These are phyloP conservation scores for Nomada fucata DNA, from an alignment of 2,888 invertebrate genomes.

Conservation along the genomic window DNA sequence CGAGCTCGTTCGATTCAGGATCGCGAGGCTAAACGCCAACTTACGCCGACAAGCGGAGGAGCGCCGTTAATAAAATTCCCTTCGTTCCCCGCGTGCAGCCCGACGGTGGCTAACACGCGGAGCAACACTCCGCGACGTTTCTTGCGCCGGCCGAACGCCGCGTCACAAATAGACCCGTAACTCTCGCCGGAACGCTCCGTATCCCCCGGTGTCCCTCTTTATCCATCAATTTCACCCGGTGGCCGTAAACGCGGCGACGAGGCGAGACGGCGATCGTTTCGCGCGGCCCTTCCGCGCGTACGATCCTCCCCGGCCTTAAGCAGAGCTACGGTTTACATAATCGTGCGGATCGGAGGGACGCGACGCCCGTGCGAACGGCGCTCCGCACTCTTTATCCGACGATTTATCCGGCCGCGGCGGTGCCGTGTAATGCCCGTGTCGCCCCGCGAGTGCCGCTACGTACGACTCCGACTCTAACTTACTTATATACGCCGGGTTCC, in stretches of 20 bases:
- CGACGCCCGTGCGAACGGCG: conserved; percentile 26
- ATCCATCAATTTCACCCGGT: conserved; percentile 46
- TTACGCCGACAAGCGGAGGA: neutral
- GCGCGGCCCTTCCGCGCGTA: conserved; percentile 14
- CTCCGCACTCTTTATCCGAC: conserved; percentile 44
- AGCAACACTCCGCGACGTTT: neutral
- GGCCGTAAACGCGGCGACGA: conserved; percentile 18
- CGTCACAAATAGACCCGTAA: conserved; percentile 42
- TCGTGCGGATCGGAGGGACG: conserved; percentile 22
- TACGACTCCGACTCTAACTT: conserved; percentile 49
- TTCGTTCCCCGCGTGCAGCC: conserved; percentile 8
- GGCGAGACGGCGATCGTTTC: neutral
- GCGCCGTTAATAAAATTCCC: conserved; percentile 33
- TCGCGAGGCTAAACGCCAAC: conserved; percentile 2
- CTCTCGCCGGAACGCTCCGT: conserved; percentile 18
- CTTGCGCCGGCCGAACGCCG: neutral
- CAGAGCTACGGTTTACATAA: conserved; percentile 56
- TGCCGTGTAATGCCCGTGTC: conserved; percentile 36
- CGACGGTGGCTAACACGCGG: conserved; percentile 6
- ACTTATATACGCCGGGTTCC: conserved; percentile 25
- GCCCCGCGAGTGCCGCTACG: conserved; percentile 46
- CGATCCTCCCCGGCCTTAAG: conserved; percentile 43
- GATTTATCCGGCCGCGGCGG: conserved; percentile 33
- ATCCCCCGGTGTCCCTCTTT: conserved; percentile 16
- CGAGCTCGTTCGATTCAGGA: neutral